Conservation (phyloP, 2,888 invertebrate species). For the Bombylius discolor region DNA sequence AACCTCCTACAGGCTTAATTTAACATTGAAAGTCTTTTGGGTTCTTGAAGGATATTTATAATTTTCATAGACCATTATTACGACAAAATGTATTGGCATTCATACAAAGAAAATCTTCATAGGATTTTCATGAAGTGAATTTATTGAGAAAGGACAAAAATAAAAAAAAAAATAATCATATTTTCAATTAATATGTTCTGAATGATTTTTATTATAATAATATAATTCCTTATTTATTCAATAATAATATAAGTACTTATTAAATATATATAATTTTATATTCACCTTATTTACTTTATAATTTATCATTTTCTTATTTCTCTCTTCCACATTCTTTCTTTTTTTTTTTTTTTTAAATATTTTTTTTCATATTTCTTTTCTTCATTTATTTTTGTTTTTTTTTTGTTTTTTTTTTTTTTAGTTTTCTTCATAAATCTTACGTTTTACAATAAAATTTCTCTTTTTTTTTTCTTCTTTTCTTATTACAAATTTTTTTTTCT, state of each 20-base stretch:
- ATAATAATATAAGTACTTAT: slow-evolving; percentile 8
- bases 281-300: slow-evolving; percentile 4
- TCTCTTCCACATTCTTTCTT: not conserved
- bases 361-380: not conserved
- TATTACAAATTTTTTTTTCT: not conserved
- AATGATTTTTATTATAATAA: slow-evolving; percentile 5
- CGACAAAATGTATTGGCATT: no score
- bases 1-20: no score
- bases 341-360: not conserved
- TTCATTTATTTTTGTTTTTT: not conserved
- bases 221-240: slow-evolving; percentile 4
- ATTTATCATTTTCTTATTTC: slow-evolving; percentile 2
- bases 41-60: no score
- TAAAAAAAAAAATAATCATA: not conserved
- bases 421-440: not conserved
- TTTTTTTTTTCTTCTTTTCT: not conserved
- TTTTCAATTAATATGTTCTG: not conserved
- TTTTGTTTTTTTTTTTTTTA: not conserved
- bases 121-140: no score
- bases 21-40: no score
- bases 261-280: slow-evolving; percentile 8
- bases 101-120: no score
- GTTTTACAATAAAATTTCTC: not conserved
- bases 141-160: no score
- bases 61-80: no score